These are phyloP conservation scores for Lottia gigantea DNA, from an alignment of 2,888 invertebrate genomes.

Conservation along the genomic window DNA sequence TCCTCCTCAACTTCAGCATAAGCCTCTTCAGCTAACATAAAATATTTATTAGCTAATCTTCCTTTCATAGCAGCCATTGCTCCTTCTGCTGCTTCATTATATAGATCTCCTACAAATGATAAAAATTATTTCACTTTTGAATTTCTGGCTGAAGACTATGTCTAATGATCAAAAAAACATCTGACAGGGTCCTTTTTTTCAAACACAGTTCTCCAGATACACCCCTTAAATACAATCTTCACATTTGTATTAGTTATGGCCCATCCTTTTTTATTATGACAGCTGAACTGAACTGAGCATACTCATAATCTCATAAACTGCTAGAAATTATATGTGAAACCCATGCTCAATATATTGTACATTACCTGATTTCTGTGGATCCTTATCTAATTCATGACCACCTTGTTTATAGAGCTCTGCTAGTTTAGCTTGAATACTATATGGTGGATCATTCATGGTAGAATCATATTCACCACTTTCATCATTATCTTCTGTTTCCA, in stretches of 20 bases:
- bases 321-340: too few relatives aligned
- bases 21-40: conserved; percentile 70
- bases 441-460: conserved; percentile 68
- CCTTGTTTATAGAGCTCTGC: conserved; percentile 70
- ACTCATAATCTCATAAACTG: too few relatives aligned
- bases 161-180: too few relatives aligned
- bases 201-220: too few relatives aligned
- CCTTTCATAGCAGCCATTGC: conserved; percentile 73
- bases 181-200: too few relatives aligned
- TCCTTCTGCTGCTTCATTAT: conserved; percentile 71
- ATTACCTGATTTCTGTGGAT: conserved; percentile 69
- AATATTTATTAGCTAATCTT: conserved; percentile 71
- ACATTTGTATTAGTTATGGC: too few relatives aligned
- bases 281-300: too few relatives aligned
- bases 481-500: conserved; percentile 62
- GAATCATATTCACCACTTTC: conserved; percentile 64
- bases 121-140: too few relatives aligned
- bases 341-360: too few relatives aligned
- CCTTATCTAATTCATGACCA: conserved; percentile 68
- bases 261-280: too few relatives aligned
- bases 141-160: too few relatives aligned
- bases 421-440: conserved; percentile 69
- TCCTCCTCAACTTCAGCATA: conserved; percentile 62
- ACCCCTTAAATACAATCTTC: too few relatives aligned
- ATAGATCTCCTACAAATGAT: conserved; percentile 68